A percentile compares a stretch with the other conserved stretches of the same genome.
phyloP scores from a whole-genome alignment of 1,140 invertebrate genomes.

The Formica exsecta region DNA sequence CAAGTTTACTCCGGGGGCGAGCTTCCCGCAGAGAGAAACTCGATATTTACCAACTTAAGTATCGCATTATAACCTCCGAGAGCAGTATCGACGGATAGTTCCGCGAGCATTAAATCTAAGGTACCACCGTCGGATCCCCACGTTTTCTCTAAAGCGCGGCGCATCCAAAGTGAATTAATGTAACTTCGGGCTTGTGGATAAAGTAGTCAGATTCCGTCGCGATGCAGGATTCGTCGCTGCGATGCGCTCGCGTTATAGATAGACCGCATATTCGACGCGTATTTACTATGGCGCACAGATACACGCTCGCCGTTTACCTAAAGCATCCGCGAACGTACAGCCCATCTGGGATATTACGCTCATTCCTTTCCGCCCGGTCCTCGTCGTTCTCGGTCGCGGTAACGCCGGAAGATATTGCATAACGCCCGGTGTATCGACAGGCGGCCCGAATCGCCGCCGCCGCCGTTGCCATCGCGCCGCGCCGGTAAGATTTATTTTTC shows the following conservation, averaged over 20 bases:
- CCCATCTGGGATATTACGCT: slow-evolving; percentile 74
- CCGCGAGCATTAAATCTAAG: slow-evolving; percentile 53
- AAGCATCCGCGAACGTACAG: slow-evolving; percentile 71
- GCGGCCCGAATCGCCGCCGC: slow-evolving; percentile 67
- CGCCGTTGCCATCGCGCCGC: slow-evolving; percentile 31
- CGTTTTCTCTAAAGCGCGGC: slow-evolving; percentile 24
- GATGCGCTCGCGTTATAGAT: slow-evolving; percentile 54
- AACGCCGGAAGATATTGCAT: slow-evolving; percentile 75
- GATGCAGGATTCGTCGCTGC: slow-evolving; percentile 44
- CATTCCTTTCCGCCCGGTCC: slow-evolving; percentile 60
- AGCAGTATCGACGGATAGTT: slow-evolving; percentile 51
- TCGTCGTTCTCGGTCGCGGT: slow-evolving; percentile 27
- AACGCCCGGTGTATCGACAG: slow-evolving; percentile 75
- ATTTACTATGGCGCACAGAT: slow-evolving; percentile 12
- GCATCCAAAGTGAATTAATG: slow-evolving; percentile 68
- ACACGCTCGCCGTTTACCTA: slow-evolving; percentile 71
- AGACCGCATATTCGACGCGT: slow-evolving; percentile 17
- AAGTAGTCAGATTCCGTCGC: slow-evolving; percentile 65
- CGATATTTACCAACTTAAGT: slow-evolving; percentile 59
- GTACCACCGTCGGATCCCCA: not conserved
- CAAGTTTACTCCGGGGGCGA: slow-evolving; percentile 16
- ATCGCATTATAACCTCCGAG: slow-evolving; percentile 37
- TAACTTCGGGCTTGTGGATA: slow-evolving; percentile 63
- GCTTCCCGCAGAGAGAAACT: slow-evolving; percentile 31
- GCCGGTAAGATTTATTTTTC: slow-evolving; percentile 78